Base-by-base conservation (phyloP, 37 sponge, comb jelly and placozoan species). In the Agelas oroides region DNA sequence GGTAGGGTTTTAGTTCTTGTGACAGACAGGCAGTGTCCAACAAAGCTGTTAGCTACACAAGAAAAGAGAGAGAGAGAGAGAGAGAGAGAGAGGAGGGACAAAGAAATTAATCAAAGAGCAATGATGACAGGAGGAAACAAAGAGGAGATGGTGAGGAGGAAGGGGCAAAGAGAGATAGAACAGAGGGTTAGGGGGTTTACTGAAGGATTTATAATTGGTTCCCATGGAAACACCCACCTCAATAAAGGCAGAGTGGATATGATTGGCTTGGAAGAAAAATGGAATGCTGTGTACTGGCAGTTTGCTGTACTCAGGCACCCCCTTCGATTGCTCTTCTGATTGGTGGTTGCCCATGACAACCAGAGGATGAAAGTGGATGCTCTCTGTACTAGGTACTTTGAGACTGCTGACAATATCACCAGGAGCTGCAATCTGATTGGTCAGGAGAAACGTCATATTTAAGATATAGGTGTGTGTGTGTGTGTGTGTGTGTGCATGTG, bases 161-260 rank as follows among this genome's bases (percentile, higher is more conserved):
- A 8, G 8, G 46, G 46, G 46, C 3, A 8, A 8, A 8, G 8
- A 8, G 46, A 46, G 46, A 46, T 3, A 8, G 46, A 8, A 8
- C 3, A 46, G 46, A 8, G 46, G 46, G 46, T 3, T 12, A 8
- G 46, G 46, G 46, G 8, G 46, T 46, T 8, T 12, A 46, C 8
- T 46, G 46, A 46, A 46, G 8, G 33, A 36, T 32, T 2, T 57
- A 14, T 32, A 28, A 12, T n/a, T 40, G 5, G 53, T 72, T 46
- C 5, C 18, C 14, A 35, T 41, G 65, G 21, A 2, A 0, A 71
- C 57, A 52, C 55, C 1, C 30, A 95, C 96, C 83, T 92, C 80
- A 24, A 93, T 88, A 75, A 95, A 95, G 14, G 71, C 77, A 0
- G 96, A 88, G 65, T 90, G 92, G 60, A 95, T 90, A 39, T 92